These are phyloP conservation scores for Melanerpes aurifrons DNA, from an alignment of 2,113 vertebrate species.

Conservation along the genomic window DNA sequence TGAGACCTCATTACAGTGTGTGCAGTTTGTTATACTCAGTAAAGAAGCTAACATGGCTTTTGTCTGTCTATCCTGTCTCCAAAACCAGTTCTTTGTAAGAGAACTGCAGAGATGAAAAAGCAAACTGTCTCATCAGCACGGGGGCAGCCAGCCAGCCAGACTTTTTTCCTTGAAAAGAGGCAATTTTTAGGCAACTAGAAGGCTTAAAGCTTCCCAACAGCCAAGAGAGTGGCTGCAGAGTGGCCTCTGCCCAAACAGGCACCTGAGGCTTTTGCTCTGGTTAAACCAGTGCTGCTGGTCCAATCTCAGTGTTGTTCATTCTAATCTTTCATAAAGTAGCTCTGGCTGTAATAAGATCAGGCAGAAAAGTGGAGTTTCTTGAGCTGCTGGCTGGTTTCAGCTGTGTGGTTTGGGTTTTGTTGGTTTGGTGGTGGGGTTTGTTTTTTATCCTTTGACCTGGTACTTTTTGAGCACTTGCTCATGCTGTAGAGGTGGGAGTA, in stretches of 20 bases:
- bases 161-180: neutral
- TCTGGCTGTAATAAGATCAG: neutral
- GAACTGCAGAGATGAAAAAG: neutral
- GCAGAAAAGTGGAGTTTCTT: neutral
- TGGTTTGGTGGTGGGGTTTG: neutral
- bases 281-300: neutral
- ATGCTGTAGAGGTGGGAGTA: neutral
- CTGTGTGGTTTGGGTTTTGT: too few relatives aligned
- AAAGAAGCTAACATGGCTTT: neutral
- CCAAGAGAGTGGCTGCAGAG: neutral
- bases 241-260: neutral
- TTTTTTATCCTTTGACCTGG: neutral
- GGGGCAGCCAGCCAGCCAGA: neutral
- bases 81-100: neutral
- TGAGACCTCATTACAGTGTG: neutral
- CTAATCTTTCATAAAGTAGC: neutral
- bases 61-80: neutral
- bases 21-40: neutral
- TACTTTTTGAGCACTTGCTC: neutral
- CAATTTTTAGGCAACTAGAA: neutral
- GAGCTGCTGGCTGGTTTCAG: neutral
- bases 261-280: neutral
- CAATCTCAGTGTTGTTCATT: neutral
- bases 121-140: neutral
- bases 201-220: neutral